These are phyloP conservation scores for Himalopsyche tibetana DNA, from an alignment of 2,888 invertebrate genomes.

Conservation along the genomic window DNA sequence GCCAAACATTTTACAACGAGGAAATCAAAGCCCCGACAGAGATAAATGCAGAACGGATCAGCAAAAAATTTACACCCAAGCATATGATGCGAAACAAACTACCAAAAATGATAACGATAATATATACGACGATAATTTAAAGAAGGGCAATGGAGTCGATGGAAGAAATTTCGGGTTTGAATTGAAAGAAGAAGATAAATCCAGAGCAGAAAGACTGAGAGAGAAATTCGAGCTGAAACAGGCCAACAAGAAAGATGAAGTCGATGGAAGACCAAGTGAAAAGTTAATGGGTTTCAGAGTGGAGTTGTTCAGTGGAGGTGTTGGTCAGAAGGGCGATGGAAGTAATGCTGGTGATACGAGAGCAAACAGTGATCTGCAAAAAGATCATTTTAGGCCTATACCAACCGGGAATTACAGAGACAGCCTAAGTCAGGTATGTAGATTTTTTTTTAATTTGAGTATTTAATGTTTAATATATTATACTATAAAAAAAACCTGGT, in stretches of 20 bases:
- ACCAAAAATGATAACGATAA: constrained; percentile 24
- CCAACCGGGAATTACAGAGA: constrained; percentile 73
- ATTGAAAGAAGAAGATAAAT: constrained; percentile 54
- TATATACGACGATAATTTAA: background rate
- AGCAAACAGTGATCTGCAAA: constrained; percentile 44
- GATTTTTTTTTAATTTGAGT: background rate
- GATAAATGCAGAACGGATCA: background rate
- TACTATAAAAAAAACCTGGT: too few relatives aligned
- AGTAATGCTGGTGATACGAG: constrained; percentile 49
- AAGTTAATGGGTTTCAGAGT: constrained; percentile 45
- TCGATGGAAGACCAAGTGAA: constrained; percentile 54
- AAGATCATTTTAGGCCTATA: constrained; percentile 69
- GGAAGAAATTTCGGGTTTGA: constrained; percentile 45
- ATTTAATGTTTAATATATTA: too few relatives aligned
- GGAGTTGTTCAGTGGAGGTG: constrained; percentile 46
- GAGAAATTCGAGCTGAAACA: constrained; percentile 62
- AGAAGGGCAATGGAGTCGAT: background rate
- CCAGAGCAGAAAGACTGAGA: constrained; percentile 66
- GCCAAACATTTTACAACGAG: constrained; percentile 51
- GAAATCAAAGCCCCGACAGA: background rate
- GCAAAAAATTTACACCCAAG: background rate
- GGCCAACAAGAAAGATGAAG: constrained; percentile 55
- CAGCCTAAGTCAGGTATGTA: constrained; percentile 76
- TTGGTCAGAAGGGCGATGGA: constrained; percentile 46
- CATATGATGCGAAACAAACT: background rate